Percentiles rank a stretch among this genome's conserved stretches.
Conservation (phyloP, 2,888 invertebrate species). For the Lagria hirta region DNA sequence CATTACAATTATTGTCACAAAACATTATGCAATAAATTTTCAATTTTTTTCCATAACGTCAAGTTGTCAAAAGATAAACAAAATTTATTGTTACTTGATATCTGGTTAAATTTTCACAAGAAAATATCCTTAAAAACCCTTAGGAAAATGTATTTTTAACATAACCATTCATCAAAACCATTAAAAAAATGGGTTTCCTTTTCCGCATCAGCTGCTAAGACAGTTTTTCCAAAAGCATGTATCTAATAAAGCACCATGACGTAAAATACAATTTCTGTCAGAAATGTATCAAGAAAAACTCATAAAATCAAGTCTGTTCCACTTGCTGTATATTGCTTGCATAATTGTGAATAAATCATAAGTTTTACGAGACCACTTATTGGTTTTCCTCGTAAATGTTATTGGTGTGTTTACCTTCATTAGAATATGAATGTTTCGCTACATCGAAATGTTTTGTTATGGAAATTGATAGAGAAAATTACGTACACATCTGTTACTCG, state of each 20-base stretch:
- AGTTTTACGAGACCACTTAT: conserved; percentile 27
- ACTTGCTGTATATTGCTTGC: conserved; percentile 18
- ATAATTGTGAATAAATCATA: conserved; percentile 28
- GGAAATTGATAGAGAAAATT: conserved; percentile 24
- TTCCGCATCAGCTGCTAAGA: conserved; percentile 1
- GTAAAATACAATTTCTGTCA: conserved; percentile 14
- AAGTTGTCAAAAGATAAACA: too few species aligned
- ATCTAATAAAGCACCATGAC: conserved; percentile 12
- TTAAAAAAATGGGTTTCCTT: conserved; percentile 1
- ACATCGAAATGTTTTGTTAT: conserved; percentile 25
- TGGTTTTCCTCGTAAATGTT: conserved; percentile 28
- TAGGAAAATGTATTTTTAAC: conserved; percentile 1
- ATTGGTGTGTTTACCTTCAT: conserved; percentile 29
- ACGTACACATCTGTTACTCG: too few species aligned
- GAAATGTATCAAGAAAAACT: conserved; percentile 20
- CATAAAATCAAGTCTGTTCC: conserved; percentile 19
- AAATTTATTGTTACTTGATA: too few species aligned
- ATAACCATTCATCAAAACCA: conserved; percentile 2
- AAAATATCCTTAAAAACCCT: too few species aligned
- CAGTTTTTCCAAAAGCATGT: conserved; percentile 4
- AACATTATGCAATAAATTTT: too few species aligned
- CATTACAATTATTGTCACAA: too few species aligned
- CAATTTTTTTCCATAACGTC: too few species aligned
- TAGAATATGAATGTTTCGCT: conserved; percentile 26
- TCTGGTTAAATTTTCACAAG: too few species aligned